phyloP scores from a whole-genome alignment of 2,113 vertebrate genomes.

The Corvus hawaiiensis region DNA sequence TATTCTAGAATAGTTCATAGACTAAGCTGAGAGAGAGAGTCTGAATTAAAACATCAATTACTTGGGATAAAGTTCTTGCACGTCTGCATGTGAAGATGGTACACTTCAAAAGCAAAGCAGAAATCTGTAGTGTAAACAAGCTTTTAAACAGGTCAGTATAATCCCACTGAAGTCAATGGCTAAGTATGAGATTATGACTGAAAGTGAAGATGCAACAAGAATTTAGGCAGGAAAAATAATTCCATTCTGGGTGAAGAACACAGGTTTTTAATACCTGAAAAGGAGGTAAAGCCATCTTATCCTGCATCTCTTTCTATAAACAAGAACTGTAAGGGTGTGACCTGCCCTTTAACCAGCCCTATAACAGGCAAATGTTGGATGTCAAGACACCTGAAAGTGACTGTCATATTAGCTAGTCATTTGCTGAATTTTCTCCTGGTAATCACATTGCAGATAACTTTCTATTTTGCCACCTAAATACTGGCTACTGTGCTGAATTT shows the following conservation, averaged over 20 bases:
- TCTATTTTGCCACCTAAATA: not conserved
- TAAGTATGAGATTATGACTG: not conserved
- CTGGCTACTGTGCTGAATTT: not conserved
- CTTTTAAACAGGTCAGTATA: not conserved
- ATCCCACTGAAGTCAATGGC: not conserved
- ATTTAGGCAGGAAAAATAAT: not conserved
- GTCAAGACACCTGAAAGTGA: not conserved
- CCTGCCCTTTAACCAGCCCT: not conserved
- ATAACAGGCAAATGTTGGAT: not conserved
- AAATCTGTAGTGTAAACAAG: not conserved
- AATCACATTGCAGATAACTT: not conserved
- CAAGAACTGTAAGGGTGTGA: not conserved
- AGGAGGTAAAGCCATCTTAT: not conserved
- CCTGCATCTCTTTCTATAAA: not conserved
- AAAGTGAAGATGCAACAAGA: not conserved
- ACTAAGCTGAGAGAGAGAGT: not conserved
- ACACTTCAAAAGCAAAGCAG: not conserved
- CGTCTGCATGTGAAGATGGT: rapidly evolving
- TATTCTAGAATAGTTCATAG: not conserved
- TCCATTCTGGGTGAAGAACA: not conserved
- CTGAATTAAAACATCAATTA: not conserved
- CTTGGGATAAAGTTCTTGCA: not conserved
- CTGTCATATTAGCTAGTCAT: not conserved
- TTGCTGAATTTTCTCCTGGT: not conserved
- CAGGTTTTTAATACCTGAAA: not conserved